Evolutionary conservation across 2,888 invertebrate species (phyloP).

Genomic region (Papilio protenor): DNA sequence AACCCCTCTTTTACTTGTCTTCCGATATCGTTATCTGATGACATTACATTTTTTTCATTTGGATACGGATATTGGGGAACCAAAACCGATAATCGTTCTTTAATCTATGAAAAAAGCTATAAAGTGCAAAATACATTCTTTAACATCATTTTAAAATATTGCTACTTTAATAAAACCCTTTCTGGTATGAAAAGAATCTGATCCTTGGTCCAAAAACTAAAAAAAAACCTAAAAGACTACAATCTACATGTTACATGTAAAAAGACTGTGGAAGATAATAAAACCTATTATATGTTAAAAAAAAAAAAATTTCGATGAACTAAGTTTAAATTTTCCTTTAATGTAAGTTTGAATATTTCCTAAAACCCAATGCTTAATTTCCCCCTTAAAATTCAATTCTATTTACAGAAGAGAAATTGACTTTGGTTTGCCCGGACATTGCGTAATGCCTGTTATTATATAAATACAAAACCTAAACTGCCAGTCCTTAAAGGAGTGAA

Average conservation of each 20-base stretch:
- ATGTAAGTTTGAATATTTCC: neutral
- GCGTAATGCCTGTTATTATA: neutral
- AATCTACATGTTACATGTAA: neutral
- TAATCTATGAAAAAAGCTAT: neutral
- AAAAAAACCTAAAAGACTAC: neutral
- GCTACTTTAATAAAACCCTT: neutral
- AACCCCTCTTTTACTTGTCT: neutral
- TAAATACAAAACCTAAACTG: slow-evolving; percentile 28
- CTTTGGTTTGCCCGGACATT: neutral
- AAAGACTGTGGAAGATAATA: neutral
- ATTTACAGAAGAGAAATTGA: neutral
- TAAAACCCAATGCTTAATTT: neutral
- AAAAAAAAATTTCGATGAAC: neutral
- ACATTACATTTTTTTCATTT: neutral
- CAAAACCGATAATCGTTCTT: neutral
- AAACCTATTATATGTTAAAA: neutral
- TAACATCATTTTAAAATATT: neutral
- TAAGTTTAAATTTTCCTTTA: neutral
- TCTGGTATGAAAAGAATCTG: neutral
- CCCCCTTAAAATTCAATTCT: neutral
- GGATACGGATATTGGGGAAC: neutral
- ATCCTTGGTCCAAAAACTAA: neutral
- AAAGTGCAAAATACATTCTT: too few species aligned
- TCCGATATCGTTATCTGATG: neutral
- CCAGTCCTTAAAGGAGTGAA: slow-evolving; percentile 37